Evolutionary conservation across 2,113 vertebrate genomes (phyloP), one percentile per base, ranked within the genome.

Genomic region (Caranx melampygus): DNA sequence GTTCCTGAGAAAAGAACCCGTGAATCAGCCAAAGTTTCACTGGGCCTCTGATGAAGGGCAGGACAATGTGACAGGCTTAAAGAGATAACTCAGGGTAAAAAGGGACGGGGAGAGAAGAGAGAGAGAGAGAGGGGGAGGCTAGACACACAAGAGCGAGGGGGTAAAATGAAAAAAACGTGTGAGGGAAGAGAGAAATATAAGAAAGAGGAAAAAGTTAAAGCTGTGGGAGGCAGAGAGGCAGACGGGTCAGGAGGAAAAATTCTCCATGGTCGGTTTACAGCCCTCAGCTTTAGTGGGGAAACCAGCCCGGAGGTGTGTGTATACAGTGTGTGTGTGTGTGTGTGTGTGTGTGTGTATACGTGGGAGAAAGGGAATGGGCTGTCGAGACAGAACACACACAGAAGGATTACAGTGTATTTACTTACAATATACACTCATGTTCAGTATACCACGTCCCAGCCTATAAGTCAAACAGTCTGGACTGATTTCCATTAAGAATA

Each of bases 11-110:
- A 83, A 79, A 87, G 75, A 85, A 33, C 10, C 66, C 1, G 80
- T 84, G 78, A 89, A 89, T 87, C 81, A 86, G 78, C 60, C 70
- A 40, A 64, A 58, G 76, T 78, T 82, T 75, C 60, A 60, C 69
- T 59, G 34, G 2, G 78, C 16, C 67, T 60, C 44, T 79, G 63
- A 85, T 80, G 82, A 84, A 86, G 77, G 78, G 80, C 75, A 69
- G 49, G 65, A 70, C 45, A 31, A 70, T 72, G 74, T 70, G 76
- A 83, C 77, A 65, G 57, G 44, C 61, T 88, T 66, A 75, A 75
- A 86, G 58, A 73, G 72, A 87, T 84, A 52, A 73, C 63, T 81
- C 67, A 21, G 21, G 21, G 52, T 64, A 64, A 86, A 76, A 68
- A 26, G 26, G 61, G 66, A 45, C 35, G 58, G 58, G 34, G 15